These are phyloP conservation scores for Burhinus oedicnemus DNA, from an alignment of 2,113 vertebrate species.

Conservation along the genomic window DNA sequence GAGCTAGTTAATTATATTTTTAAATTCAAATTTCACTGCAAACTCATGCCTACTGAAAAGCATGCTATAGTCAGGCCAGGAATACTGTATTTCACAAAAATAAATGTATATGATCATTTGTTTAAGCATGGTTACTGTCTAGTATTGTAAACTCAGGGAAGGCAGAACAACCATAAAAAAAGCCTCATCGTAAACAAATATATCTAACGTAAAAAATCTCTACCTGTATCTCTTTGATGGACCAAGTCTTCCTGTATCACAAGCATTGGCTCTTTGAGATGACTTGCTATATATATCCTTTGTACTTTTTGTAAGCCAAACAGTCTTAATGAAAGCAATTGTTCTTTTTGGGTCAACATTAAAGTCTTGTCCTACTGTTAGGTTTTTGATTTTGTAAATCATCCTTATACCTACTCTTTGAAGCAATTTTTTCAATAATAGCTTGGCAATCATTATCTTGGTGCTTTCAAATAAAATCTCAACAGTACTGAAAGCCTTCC, in stretches of 20 bases:
- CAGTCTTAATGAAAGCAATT: background rate
- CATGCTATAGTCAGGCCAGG: background rate
- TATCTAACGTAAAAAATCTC: background rate
- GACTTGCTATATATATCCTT: background rate
- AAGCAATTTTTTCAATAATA: background rate
- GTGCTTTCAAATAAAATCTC: constrained; percentile 14
- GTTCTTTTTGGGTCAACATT: background rate
- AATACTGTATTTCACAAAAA: background rate
- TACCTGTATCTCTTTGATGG: background rate
- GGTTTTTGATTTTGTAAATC: background rate
- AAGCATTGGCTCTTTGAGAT: background rate
- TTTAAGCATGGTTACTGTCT: background rate
- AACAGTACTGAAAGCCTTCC: background rate
- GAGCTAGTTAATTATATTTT: background rate
- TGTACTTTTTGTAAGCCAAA: background rate
- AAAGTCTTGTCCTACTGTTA: background rate
- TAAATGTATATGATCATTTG: background rate
- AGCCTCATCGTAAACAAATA: background rate
- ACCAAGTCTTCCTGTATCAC: background rate
- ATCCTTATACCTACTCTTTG: background rate
- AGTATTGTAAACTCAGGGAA: background rate
- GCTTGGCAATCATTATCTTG: constrained; percentile 7
- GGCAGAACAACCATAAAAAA: background rate
- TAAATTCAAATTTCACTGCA: background rate
- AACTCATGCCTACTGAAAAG: background rate